Percentiles rank a stretch among this genome's conserved stretches.
phyloP scores from a whole-genome alignment of 2,888 invertebrate genomes.

The Drosophila lutescens region DNA sequence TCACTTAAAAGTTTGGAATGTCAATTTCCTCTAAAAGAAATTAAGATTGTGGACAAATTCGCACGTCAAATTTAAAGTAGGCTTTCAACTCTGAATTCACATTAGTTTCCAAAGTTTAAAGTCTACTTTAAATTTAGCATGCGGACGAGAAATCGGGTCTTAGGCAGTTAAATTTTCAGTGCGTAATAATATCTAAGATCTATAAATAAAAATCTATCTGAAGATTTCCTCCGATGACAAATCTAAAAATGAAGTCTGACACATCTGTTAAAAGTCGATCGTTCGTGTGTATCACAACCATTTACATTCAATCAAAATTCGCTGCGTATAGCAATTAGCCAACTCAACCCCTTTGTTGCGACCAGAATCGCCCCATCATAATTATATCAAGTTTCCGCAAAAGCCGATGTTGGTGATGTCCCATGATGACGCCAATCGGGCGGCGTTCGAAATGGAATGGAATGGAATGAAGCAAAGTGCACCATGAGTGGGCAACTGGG shows the following conservation, averaged over 20 bases:
- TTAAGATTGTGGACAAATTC: too few species aligned
- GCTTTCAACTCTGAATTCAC: too few species aligned
- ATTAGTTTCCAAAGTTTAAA: too few species aligned
- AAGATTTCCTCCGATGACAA: neutral
- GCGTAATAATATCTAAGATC: too few species aligned
- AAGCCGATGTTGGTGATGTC: conserved; percentile 14
- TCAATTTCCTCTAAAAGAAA: too few species aligned
- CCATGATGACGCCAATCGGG: conserved; percentile 41
- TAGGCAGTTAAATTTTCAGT: too few species aligned
- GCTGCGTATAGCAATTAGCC: conserved; percentile 8
- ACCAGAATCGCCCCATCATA: conserved; percentile 8
- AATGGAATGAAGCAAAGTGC: conserved; percentile 42
- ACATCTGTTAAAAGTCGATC: neutral
- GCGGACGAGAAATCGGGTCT: too few species aligned
- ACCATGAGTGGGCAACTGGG: conserved; percentile 42
- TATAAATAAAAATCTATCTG: too few species aligned
- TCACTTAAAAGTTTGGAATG: too few species aligned
- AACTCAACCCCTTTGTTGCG: conserved; percentile 8
- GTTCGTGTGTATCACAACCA: conserved; percentile 7
- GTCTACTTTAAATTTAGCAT: too few species aligned
- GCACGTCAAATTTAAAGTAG: too few species aligned
- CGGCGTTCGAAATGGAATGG: conserved; percentile 24
- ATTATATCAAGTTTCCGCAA: conserved; percentile 24
- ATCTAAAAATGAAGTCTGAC: neutral
- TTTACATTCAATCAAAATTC: conserved; percentile 7